These are phyloP conservation scores for Cephus nigrinus DNA, from an alignment of 2,888 invertebrate genomes.

Conservation along the genomic window DNA sequence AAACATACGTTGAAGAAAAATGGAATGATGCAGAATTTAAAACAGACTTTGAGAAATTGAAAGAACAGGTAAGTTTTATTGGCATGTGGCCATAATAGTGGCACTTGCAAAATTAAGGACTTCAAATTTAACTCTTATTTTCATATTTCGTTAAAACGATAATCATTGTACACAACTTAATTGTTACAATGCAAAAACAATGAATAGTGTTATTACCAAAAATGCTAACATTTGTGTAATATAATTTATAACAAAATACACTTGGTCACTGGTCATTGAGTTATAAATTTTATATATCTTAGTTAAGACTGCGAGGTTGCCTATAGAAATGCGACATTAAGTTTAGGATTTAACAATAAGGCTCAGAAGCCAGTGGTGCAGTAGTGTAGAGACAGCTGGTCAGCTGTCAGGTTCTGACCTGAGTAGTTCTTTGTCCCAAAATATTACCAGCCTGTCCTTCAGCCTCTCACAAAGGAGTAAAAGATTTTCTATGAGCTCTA, in stretches of 20 bases:
- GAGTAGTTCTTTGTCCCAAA: slow-evolving; percentile 50
- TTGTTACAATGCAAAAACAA: neutral
- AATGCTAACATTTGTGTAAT: neutral
- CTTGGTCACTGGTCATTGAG: neutral
- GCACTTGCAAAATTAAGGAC: neutral
- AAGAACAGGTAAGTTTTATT: slow-evolving; percentile 69
- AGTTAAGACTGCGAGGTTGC: neutral
- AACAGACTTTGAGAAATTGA: slow-evolving; percentile 74
- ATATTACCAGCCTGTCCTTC: slow-evolving; percentile 24
- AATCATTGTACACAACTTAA: neutral
- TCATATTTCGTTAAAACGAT: neutral
- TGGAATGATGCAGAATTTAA: slow-evolving; percentile 79
- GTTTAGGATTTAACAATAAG: slow-evolving; percentile 20
- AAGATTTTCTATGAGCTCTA: neutral
- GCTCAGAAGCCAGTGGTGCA: slow-evolving; percentile 7
- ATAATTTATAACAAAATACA: neutral
- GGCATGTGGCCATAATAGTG: neutral
- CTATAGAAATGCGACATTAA: slow-evolving; percentile 2
- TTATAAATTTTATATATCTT: neutral
- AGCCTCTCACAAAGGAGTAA: slow-evolving; percentile 1
- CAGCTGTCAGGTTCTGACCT: slow-evolving; percentile 48
- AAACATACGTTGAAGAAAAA: slow-evolving; percentile 76
- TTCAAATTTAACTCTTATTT: neutral
- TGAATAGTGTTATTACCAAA: neutral
- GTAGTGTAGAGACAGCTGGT: slow-evolving; percentile 44